Conservation (phyloP, 2,797 vertebrate genomes). For the Helarctos malayanus region DNA sequence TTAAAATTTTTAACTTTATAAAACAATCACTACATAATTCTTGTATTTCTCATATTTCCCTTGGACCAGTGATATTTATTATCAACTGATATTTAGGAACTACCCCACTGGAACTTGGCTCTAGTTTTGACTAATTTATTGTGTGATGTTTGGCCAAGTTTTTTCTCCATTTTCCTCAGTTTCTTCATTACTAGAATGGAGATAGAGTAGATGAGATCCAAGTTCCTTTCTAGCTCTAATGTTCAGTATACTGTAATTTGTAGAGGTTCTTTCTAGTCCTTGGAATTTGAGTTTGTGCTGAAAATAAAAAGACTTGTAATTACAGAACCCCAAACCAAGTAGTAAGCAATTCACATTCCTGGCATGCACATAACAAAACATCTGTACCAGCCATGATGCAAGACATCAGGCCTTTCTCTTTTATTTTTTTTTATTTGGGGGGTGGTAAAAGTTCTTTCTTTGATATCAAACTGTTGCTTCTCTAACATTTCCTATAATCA, state of each 20-base stretch:
- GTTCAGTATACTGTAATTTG: conserved; percentile 3
- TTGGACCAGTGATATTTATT: conserved; percentile 12
- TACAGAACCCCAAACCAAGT: conserved; percentile 54
- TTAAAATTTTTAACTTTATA: conserved; percentile 13
- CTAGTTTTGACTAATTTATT: conserved; percentile 42
- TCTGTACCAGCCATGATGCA: conserved; percentile 40
- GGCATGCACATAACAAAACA: not conserved
- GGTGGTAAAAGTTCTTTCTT: conserved; percentile 18
- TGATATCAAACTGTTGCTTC: conserved; percentile 35
- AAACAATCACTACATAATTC: not conserved
- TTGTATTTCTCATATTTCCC: conserved; percentile 48
- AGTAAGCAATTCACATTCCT: conserved; percentile 53
- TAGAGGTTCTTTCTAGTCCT: conserved; percentile 33
- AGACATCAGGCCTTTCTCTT: conserved; percentile 25
- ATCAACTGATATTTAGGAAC: conserved; percentile 47
- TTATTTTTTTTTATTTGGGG: conserved; percentile 6
- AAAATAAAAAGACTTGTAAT: conserved; percentile 42
- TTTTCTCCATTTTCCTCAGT: not conserved
- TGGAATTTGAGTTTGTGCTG: conserved; percentile 10
- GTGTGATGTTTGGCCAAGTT: not conserved
- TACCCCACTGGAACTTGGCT: not conserved
- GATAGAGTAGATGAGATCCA: not conserved
- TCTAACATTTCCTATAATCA: conserved; percentile 27
- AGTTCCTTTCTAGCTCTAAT: not conserved
- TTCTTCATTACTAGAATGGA: conserved; percentile 49